phyloP scores from a whole-genome alignment of 2,888 invertebrate genomes.

The Sphaeridia pumilis region DNA sequence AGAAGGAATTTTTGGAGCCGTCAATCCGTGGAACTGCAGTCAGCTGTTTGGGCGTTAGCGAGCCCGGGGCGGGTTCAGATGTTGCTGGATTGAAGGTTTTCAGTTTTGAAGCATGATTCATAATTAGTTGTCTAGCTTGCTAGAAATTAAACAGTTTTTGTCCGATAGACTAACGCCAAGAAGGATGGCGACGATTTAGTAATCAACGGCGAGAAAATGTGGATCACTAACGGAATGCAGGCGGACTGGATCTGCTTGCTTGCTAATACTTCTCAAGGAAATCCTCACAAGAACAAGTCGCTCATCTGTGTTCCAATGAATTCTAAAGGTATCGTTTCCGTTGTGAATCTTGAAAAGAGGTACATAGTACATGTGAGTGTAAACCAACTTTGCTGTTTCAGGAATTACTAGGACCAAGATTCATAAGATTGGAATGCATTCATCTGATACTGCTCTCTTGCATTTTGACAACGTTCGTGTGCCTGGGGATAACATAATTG shows the following conservation, averaged over 20 bases:
- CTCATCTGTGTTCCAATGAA: constrained; percentile 46
- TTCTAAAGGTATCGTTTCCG: constrained; percentile 38
- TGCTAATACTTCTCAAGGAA: constrained; percentile 44
- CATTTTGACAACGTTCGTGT: constrained; percentile 47
- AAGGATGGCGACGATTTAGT: constrained; percentile 42
- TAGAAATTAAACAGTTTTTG: neutral
- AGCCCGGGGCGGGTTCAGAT: constrained; percentile 45
- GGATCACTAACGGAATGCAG: constrained; percentile 44
- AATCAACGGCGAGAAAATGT: constrained; percentile 46
- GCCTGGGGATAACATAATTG: constrained; percentile 44
- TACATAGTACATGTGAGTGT: too few relatives aligned
- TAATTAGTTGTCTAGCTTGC: neutral
- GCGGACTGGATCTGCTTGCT: constrained; percentile 50
- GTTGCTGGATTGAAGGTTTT: constrained; percentile 40
- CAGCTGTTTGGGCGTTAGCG: constrained; percentile 46
- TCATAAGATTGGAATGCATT: constrained; percentile 45
- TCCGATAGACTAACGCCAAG: constrained; percentile 43
- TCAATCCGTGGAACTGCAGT: constrained; percentile 44
- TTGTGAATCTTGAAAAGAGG: neutral
- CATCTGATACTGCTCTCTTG: constrained; percentile 46
- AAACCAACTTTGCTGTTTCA: constrained; percentile 1
- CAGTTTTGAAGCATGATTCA: too few relatives aligned
- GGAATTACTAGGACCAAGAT: constrained; percentile 39
- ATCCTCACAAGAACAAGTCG: constrained; percentile 45
- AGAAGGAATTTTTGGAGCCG: constrained; percentile 43